Conservation (phyloP, 2,113 vertebrate genomes). For the Labrus mixtus region DNA sequence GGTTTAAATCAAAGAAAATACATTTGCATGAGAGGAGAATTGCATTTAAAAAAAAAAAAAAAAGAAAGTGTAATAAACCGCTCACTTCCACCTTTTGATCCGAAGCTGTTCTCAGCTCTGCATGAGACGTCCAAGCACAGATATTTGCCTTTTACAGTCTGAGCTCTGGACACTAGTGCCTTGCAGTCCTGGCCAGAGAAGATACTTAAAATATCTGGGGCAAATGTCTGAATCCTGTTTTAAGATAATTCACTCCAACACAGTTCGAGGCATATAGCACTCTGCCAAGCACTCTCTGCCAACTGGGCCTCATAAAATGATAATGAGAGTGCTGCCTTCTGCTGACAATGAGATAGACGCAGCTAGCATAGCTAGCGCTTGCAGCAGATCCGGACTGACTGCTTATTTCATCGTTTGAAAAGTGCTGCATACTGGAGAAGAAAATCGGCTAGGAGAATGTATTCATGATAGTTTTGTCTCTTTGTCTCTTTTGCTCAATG, state of each 20-base stretch:
- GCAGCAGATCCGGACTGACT: constrained; percentile 54
- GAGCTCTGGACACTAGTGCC: constrained; percentile 53
- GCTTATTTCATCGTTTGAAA: constrained; percentile 40
- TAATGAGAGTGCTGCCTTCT: constrained; percentile 68
- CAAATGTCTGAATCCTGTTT: constrained; percentile 57
- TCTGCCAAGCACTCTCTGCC: constrained; percentile 61
- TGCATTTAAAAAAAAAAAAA: constrained; percentile 6
- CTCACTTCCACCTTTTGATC: constrained; percentile 23
- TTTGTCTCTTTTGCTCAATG: constrained; percentile 19
- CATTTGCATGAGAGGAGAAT: neutral
- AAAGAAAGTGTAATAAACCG: constrained; percentile 27
- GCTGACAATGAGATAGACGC: constrained; percentile 65
- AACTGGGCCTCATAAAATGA: constrained; percentile 67
- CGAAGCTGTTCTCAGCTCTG: constrained; percentile 36
- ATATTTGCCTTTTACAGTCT: constrained; percentile 25
- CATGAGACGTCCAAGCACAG: constrained; percentile 19
- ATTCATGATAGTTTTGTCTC: constrained; percentile 21
- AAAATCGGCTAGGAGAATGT: constrained; percentile 23
- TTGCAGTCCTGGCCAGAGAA: constrained; percentile 41
- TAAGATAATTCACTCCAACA: constrained; percentile 65
- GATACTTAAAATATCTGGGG: constrained; percentile 65
- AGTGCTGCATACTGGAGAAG: constrained; percentile 16
- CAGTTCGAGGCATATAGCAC: constrained; percentile 53
- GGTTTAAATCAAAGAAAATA: neutral
- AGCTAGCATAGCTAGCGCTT: constrained; percentile 38